Evolutionary conservation across 2,888 invertebrate genomes (phyloP).

Genomic region (Mythimna albipuncta): DNA sequence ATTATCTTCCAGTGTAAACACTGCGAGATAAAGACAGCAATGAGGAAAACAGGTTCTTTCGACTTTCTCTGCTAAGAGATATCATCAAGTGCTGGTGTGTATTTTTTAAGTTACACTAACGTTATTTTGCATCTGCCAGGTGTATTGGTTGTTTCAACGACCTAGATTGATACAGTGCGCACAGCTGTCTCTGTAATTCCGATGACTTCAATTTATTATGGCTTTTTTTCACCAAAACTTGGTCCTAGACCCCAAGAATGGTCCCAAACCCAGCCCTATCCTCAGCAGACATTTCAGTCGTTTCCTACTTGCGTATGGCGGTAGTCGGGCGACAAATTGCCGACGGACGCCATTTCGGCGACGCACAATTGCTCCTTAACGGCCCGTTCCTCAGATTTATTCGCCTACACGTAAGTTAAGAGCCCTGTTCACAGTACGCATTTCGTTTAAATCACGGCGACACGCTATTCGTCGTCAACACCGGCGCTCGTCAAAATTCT

Average conservation of each 20-base stretch:
- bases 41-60: conserved; percentile 20
- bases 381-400: conserved; percentile 72
- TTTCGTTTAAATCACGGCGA: conserved; percentile 64
- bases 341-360: conserved; percentile 69
- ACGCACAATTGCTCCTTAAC: conserved; percentile 73
- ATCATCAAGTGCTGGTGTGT: not conserved
- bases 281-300: conserved; percentile 49
- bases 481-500: conserved; percentile 61
- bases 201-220: not conserved
- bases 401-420: conserved; percentile 69
- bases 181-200: not conserved
- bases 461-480: conserved; percentile 60
- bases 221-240: not conserved
- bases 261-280: conserved; percentile 50
- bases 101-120: conserved; percentile 2
- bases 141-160: not conserved
- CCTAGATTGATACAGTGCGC: not conserved
- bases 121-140: not conserved
- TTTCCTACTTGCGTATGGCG: conserved; percentile 63
- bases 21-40: conserved; percentile 17
- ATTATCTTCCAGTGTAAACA: conserved; percentile 41
- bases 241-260: conserved; percentile 13
- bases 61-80: conserved; percentile 27
- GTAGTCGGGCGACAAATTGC: conserved; percentile 68
- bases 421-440: conserved; percentile 63